Percentiles rank a stretch among this genome's conserved stretches.
These are phyloP conservation scores for Orthonevra nobilis DNA, from an alignment of 2,888 invertebrate species.

Conservation along the genomic window DNA sequence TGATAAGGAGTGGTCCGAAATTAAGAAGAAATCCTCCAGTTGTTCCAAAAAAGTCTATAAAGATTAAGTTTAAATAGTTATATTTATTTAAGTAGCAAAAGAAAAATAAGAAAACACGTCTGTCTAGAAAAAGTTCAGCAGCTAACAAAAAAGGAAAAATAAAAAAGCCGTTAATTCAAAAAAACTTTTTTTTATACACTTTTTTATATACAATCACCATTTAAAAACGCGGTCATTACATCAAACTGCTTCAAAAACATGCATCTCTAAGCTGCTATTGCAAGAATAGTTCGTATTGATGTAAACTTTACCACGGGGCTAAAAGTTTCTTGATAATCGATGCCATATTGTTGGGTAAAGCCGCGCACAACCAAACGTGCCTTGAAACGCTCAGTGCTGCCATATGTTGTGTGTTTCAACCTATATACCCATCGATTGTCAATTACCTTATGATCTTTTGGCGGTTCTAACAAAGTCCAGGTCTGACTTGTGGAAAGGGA, in stretches of 20 bases:
- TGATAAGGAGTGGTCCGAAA: too few species aligned
- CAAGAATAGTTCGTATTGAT: conserved; percentile 71
- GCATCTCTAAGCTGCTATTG: conserved; percentile 57
- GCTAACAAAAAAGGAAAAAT: too few species aligned
- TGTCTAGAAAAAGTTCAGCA: too few species aligned
- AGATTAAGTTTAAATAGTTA: too few species aligned
- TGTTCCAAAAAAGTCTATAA: too few species aligned
- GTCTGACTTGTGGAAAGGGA: conserved; percentile 58
- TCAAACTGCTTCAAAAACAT: conserved; percentile 68
- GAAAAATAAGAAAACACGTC: too few species aligned
- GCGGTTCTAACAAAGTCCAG: conserved; percentile 53
- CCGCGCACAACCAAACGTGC: conserved; percentile 65
- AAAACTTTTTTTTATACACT: too few species aligned
- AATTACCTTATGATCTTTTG: too few species aligned
- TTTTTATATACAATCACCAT: too few species aligned
- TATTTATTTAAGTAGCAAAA: too few species aligned
- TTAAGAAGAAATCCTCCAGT: too few species aligned
- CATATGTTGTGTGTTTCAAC: conserved; percentile 43
- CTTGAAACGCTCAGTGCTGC: conserved; percentile 40
- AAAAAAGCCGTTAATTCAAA: too few species aligned
- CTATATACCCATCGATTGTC: conserved; percentile 68
- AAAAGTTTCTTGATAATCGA: conserved; percentile 71
- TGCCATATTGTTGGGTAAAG: conserved; percentile 67
- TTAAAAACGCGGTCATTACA: conserved; percentile 66
- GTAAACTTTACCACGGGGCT: conserved; percentile 73